A percentile compares a stretch with the other conserved stretches of the same genome.
phyloP scores from a whole-genome alignment of 2,797 vertebrate genomes.

The Thamnophis elegans region DNA sequence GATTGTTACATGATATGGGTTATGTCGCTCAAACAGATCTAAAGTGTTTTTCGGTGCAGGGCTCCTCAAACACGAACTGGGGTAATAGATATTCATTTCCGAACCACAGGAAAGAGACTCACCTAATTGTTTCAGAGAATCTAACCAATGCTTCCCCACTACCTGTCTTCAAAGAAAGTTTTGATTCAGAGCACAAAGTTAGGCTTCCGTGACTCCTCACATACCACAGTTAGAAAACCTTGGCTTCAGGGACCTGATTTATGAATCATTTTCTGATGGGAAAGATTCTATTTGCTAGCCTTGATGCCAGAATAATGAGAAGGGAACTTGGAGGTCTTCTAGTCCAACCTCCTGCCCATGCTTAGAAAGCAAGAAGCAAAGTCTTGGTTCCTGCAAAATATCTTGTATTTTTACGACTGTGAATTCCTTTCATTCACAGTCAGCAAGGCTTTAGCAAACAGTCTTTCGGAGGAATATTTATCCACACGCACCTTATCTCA shows the following conservation, averaged over 20 bases:
- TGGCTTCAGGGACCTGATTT: not conserved
- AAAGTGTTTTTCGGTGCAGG: not conserved
- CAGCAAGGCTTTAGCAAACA: too few relatives aligned
- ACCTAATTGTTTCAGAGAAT: constrained; percentile 11
- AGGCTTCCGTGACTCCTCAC: not conserved
- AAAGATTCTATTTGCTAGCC: not conserved
- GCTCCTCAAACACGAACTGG: too few relatives aligned
- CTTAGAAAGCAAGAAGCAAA: too few relatives aligned
- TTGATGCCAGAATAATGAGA: not conserved
- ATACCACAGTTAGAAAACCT: not conserved
- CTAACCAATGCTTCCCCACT: not conserved
- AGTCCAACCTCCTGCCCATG: not conserved
- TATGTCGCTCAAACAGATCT: constrained; percentile 32
- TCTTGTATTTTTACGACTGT: too few relatives aligned
- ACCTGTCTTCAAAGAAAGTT: not conserved
- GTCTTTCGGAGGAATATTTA: too few relatives aligned
- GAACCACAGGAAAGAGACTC: not conserved
- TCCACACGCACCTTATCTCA: too few relatives aligned
- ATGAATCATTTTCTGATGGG: not conserved
- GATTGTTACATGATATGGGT: not conserved
- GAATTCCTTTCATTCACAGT: too few relatives aligned
- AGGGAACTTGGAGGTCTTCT: not conserved
- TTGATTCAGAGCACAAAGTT: constrained; percentile 1
- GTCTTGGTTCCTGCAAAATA: too few relatives aligned
- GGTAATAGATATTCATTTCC: constrained; percentile 33